Evolutionary conservation across 2,113 vertebrate species (phyloP).

Genomic region (Choloepus hoffmanni): DNA sequence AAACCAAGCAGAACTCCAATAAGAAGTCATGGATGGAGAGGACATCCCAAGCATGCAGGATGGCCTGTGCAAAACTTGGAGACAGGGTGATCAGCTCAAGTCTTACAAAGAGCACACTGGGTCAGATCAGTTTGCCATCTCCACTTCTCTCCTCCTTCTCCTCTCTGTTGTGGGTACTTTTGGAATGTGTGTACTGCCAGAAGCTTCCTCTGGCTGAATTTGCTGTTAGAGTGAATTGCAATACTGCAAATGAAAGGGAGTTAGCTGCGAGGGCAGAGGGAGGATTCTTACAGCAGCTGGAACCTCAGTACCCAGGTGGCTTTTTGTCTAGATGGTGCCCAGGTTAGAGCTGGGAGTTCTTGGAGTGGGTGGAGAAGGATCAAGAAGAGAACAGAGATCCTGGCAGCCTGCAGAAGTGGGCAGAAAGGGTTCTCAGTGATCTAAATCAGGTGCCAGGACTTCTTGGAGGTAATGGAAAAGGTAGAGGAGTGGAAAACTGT

Average conservation of each 20-base stretch:
- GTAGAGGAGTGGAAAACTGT: neutral
- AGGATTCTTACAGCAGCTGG: conserved; percentile 86
- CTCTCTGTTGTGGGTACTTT: conserved; percentile 86
- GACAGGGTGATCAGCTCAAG: neutral
- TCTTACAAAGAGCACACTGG: neutral
- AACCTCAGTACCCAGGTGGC: conserved; percentile 86
- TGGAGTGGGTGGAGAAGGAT: fast-evolving
- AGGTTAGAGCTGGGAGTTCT: conserved; percentile 90
- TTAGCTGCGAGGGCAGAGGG: conserved; percentile 83
- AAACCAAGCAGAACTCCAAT: neutral
- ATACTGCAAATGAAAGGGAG: conserved; percentile 80
- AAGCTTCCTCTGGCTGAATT: conserved; percentile 80
- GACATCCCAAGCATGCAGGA: neutral
- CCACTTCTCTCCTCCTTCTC: neutral
- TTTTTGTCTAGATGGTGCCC: conserved; percentile 88
- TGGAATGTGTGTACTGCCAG: conserved; percentile 87
- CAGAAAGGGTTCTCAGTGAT: neutral
- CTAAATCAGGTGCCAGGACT: neutral
- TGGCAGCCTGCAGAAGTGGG: neutral
- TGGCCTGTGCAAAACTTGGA: neutral
- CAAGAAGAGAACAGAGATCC: neutral
- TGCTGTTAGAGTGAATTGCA: conserved; percentile 88
- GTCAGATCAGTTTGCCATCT: neutral
- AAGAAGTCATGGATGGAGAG: neutral
- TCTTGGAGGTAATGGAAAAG: neutral